These are phyloP conservation scores for Drosophila ficusphila DNA, from an alignment of 1,140 invertebrate species.

Conservation along the genomic window DNA sequence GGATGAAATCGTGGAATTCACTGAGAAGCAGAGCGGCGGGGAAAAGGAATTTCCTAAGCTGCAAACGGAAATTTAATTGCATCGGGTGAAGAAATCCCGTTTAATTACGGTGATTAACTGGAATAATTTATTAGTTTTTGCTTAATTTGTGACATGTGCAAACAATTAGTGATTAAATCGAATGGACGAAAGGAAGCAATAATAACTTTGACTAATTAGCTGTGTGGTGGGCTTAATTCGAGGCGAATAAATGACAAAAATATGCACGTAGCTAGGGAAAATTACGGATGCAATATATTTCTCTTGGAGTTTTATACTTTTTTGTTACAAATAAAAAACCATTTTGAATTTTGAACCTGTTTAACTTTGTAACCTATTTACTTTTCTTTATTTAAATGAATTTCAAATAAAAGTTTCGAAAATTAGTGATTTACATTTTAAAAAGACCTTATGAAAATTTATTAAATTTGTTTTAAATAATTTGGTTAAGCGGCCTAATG, in stretches of 20 bases:
- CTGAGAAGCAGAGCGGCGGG: background rate
- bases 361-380: no score
- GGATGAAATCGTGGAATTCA: constrained; percentile 19
- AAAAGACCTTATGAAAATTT: no score
- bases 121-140: constrained; percentile 48
- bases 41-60: constrained; percentile 38
- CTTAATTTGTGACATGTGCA: constrained; percentile 51
- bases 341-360: no score
- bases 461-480: background rate
- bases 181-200: constrained; percentile 24
- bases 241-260: background rate
- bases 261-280: background rate
- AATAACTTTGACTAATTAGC: constrained; percentile 42
- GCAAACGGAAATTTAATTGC: constrained; percentile 46
- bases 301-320: background rate
- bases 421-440: background rate
- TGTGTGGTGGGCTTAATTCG: constrained; percentile 15
- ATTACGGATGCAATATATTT: background rate
- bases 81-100: constrained; percentile 33
- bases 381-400: no score
- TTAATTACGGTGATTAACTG: constrained; percentile 42
- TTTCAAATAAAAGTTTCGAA: no score
- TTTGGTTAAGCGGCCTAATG: no score
- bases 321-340: no score
- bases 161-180: constrained; percentile 47